These are phyloP conservation scores for Trachymyrmex septentrionalis DNA, from an alignment of 1,140 invertebrate genomes.

Conservation along the genomic window DNA sequence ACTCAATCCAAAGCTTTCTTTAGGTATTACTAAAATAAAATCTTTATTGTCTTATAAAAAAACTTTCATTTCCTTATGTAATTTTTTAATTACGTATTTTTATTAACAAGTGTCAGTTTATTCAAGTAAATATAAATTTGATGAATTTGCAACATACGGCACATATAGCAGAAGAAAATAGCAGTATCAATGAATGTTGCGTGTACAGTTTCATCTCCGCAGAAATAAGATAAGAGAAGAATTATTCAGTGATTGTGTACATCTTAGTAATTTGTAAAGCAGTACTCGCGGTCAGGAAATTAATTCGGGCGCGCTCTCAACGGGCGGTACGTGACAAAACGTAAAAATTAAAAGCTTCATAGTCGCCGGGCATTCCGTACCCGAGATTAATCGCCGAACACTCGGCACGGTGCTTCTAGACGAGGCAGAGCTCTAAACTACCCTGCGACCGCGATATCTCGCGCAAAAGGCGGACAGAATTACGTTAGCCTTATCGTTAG, in stretches of 20 bases:
- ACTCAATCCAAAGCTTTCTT: neutral
- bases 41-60: neutral
- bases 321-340: conserved; percentile 49
- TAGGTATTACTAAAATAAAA: neutral
- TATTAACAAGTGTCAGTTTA: neutral
- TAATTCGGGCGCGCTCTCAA: conserved; percentile 38
- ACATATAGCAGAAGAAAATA: neutral
- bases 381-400: conserved; percentile 52
- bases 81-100: neutral
- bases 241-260: conserved; percentile 3
- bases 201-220: neutral
- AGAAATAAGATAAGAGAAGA: neutral
- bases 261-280: conserved; percentile 23
- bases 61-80: neutral
- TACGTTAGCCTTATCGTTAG: conserved; percentile 70
- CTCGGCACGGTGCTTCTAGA: conserved; percentile 33
- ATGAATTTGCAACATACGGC: neutral
- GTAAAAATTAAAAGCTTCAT: conserved; percentile 55
- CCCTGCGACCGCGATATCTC: conserved; percentile 64
- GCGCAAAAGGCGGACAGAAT: conserved; percentile 62
- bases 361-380: conserved; percentile 38
- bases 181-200: neutral
- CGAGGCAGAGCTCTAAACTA: conserved; percentile 39
- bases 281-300: conserved; percentile 1
- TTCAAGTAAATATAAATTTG: neutral